Conservation (phyloP, 2,888 invertebrate genomes). For the Branchellion lobata region DNA sequence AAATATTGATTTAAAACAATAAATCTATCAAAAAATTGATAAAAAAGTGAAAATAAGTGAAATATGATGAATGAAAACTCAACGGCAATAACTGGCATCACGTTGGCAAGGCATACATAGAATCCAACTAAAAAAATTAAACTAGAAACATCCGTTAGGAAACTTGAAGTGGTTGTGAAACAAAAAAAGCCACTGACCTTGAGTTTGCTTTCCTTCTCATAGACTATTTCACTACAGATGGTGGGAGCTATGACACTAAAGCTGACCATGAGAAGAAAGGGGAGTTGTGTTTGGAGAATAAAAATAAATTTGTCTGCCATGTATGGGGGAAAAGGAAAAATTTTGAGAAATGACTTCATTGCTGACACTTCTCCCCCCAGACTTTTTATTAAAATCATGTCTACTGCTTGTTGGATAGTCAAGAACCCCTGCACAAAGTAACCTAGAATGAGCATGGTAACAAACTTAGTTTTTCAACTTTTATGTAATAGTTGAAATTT, state of each 20-base stretch:
- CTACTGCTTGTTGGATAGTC: conserved; percentile 68
- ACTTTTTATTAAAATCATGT: conserved; percentile 60
- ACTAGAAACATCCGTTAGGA: no score
- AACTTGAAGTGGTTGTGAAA: no score
- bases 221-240: conserved; percentile 72
- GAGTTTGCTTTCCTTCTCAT: conserved; percentile 74
- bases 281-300: conserved; percentile 70
- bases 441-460: no score
- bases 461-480: no score
- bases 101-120: no score
- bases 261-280: conserved; percentile 75
- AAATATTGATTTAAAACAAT: no score
- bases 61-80: no score
- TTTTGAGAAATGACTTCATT: conserved; percentile 63
- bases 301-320: conserved; percentile 70
- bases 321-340: conserved; percentile 75
- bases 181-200: conserved; percentile 67
- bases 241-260: conserved; percentile 77
- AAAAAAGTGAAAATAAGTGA: no score
- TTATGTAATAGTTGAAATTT: no score
- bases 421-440: conserved; percentile 72
- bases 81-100: no score
- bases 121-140: no score
- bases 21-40: no score
- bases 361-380: conserved; percentile 43